Base-by-base conservation (phyloP, 2,888 invertebrate genomes). In the Pristionchus arcanus region DNA sequence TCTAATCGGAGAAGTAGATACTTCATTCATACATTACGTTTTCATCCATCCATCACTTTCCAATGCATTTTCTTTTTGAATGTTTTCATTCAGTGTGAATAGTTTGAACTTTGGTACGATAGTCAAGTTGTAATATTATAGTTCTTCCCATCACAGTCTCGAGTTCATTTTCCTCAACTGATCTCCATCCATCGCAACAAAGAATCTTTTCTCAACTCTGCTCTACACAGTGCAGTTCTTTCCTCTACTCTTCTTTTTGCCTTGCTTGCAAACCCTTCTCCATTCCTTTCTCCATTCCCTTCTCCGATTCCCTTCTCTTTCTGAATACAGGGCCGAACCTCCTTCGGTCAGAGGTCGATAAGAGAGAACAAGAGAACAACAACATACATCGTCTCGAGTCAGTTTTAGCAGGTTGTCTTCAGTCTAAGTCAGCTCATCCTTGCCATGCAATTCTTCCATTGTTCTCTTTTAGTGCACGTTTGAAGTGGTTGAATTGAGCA, bases 181-280 rank as follows among this genome's bases (percentile, higher is more conserved):
- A 5, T 77, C 77, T 77, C 21, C 77, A 42, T 71, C 21, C 25
- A n/a, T 42, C 77, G 25, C 11, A 37, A 77, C 77, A 77, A 77
- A 19, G 34, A 34, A 25, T 49, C 42, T 49, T 15, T 68, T 74
- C 71, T 74, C 71, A 34, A 74, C 71, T 74, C 71, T 31, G 31
- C 71, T 74, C 71, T 74, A 74, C n/a, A 28, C 66, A 66, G n/a
- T 71, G 71, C 71, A 71, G 13, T 71, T 71, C 71, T 71, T 71
- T 71, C 71, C 71, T 68, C 63, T 25, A 66, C 31, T 68, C 68
- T 71, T 13, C 71, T 71, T 71, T 71, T 71, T 71, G 71, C 66
- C 25, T 28, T 71, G 71, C 31, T 34, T 28, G 71, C 34, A 71
- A 28, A 28, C 77, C 34, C 37, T 31, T 42, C 42, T 77, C 42